Percentiles rank a stretch among this genome's conserved stretches.
phyloP scores from a whole-genome alignment of 2,797 vertebrate species.

The Sebastes itinus region DNA sequence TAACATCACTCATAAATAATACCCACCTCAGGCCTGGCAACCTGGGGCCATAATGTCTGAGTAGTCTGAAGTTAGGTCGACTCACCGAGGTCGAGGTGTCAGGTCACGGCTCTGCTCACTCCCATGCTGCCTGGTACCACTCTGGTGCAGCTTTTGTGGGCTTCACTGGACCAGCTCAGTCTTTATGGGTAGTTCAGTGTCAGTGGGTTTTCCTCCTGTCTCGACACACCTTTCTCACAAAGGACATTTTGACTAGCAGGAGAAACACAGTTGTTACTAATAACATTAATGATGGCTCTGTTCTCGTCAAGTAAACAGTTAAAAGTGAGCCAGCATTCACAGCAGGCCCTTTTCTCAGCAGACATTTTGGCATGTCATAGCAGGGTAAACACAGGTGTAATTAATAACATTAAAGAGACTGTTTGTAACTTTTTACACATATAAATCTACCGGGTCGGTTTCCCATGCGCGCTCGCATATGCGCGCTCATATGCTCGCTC shows the following conservation, averaged over 20 bases:
- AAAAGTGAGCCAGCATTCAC: too few relatives aligned
- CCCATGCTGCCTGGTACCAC: neutral
- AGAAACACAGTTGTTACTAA: neutral
- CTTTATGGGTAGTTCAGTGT: neutral
- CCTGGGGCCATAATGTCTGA: neutral
- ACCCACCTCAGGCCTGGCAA: neutral
- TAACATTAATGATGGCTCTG: neutral
- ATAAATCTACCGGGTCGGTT: too few relatives aligned
- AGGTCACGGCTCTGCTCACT: neutral
- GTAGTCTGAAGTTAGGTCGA: neutral
- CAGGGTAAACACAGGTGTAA: too few relatives aligned
- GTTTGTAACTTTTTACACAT: too few relatives aligned
- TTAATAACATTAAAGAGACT: too few relatives aligned
- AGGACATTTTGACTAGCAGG: neutral
- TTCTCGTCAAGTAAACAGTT: neutral
- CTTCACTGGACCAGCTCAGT: neutral
- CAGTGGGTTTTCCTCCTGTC: neutral
- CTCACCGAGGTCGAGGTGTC: neutral
- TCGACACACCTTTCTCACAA: neutral
- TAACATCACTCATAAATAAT: neutral
- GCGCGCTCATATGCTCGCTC: too few relatives aligned
- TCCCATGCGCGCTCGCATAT: too few relatives aligned
- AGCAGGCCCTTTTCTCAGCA: too few relatives aligned
- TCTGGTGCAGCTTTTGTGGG: neutral
- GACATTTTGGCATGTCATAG: too few relatives aligned